Evolutionary conservation across 2,888 invertebrate genomes (phyloP).

Genomic region (Hypena proboscidalis): DNA sequence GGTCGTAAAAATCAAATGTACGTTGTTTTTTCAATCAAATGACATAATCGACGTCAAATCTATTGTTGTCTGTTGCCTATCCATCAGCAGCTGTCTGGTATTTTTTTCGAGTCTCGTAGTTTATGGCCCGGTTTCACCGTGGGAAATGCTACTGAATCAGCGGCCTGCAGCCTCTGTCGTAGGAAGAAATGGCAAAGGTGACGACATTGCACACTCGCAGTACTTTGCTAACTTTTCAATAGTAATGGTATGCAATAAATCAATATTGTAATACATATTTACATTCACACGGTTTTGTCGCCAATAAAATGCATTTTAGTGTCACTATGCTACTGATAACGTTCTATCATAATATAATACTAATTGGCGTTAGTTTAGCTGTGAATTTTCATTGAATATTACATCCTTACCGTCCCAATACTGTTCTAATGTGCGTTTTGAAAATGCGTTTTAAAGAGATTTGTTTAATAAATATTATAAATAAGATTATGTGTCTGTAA

Average conservation of each 20-base stretch:
- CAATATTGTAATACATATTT: constrained; percentile 44
- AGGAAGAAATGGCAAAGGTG: constrained; percentile 52
- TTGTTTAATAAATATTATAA: no score
- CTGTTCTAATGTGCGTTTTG: neutral
- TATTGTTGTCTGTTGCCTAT: constrained; percentile 6
- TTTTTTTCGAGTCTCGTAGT: constrained; percentile 24
- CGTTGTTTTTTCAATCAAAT: constrained; percentile 1
- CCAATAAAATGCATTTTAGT: constrained; percentile 45
- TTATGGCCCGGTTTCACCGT: constrained; percentile 38
- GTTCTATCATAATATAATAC: constrained; percentile 37
- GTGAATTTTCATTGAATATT: constrained; percentile 11
- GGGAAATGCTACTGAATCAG: constrained; percentile 46
- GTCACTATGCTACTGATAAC: constrained; percentile 51
- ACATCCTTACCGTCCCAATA: neutral
- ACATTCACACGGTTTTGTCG: constrained; percentile 65
- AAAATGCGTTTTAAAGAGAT: neutral
- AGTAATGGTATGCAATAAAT: constrained; percentile 52
- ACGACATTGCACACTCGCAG: constrained; percentile 48
- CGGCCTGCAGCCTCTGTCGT: constrained; percentile 35
- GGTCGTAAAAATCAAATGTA: no score
- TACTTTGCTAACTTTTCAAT: constrained; percentile 45
- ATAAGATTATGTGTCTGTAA: no score
- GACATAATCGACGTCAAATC: constrained; percentile 6
- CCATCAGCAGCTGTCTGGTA: constrained; percentile 18
- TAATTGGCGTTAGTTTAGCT: no score